Conservation (phyloP, 1,140 invertebrate genomes). For the Penaeus vannamei region DNA sequence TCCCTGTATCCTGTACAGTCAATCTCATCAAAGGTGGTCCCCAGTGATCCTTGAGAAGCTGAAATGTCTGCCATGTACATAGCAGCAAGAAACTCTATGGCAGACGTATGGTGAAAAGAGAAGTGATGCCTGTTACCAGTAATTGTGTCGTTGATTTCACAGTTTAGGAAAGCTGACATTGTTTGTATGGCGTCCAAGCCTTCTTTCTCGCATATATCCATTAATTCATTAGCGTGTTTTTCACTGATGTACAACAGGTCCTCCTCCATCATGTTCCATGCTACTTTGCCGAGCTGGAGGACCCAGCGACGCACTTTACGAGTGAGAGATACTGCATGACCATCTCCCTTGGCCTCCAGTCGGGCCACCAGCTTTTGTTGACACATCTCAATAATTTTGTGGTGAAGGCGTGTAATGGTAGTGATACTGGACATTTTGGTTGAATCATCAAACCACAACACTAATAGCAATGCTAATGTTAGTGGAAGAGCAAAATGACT, state of each 20-base stretch:
- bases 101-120: slow-evolving; percentile 57
- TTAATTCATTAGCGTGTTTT: slow-evolving; percentile 43
- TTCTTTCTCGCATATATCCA: slow-evolving; percentile 51
- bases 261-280: slow-evolving; percentile 59
- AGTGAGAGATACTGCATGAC: slow-evolving; percentile 41
- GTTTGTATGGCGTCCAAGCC: slow-evolving; percentile 61
- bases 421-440: slow-evolving; percentile 35
- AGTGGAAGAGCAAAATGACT: slow-evolving; percentile 56
- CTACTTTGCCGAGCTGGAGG: slow-evolving; percentile 39
- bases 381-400: slow-evolving; percentile 56
- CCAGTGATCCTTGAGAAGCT: slow-evolving; percentile 4
- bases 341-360: slow-evolving; percentile 11
- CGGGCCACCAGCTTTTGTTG: slow-evolving; percentile 49
- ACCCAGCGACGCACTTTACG: slow-evolving; percentile 50
- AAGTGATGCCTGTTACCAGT: slow-evolving; percentile 47
- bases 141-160: slow-evolving; percentile 49
- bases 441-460: slow-evolving; percentile 60
- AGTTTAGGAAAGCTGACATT: slow-evolving; percentile 60
- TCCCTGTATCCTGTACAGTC: slow-evolving; percentile 32
- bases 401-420: slow-evolving; percentile 54
- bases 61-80: slow-evolving; percentile 38
- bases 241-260: slow-evolving; percentile 48
- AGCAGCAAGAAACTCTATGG: slow-evolving; percentile 56
- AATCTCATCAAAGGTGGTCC: background rate
- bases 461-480: slow-evolving; percentile 43